Evolutionary conservation across 2,113 vertebrate genomes (phyloP), one percentile per base, ranked within the genome.

Genomic region (Ploceus nigricollis): DNA sequence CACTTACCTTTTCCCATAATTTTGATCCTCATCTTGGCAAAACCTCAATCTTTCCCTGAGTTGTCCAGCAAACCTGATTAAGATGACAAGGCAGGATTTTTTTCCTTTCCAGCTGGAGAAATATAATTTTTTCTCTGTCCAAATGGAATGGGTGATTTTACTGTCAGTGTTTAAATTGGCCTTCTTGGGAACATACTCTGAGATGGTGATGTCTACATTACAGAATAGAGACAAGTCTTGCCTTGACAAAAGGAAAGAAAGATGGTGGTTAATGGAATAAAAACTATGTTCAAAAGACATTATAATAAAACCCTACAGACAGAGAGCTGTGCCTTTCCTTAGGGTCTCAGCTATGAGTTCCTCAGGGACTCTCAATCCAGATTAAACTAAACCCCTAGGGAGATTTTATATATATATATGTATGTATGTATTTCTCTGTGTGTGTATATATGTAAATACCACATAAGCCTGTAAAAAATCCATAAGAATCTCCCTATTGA

Each of bases 111-210:
- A 70, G 10, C 16, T 83, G 71, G 68, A 88, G 95, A 94, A 90
- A 71, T 75, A 70, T 6, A 0, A 42, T 91, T 89, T 94, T 94
- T 66, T 82, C 35, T 83, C n/a, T 81, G 68, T 69, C 68, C 51
- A 68, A 86, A 81, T 21, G 76, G 35, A 92, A 90, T 0, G 28
- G 65, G 48, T 78, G 85, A 81, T 96, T 96, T 96, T 89, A 56
- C 68, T 93, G 88, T 65, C 69, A 79, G 72, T 71, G 51, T 94
- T 84, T 95, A 96, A 97, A 93, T 89, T 94, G 80, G 72, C 72
- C 61, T 93, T 86, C 40, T 60, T 94, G 94, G 96, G 94, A 92
- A 27, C 1, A 2, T 57, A 15, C 22, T 73, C 66, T 88, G 85
- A 92, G 68, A 22, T 0, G 21, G 61, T 78, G 88, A 96, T 93